phyloP scores from a whole-genome alignment of 2,797 vertebrate species.

The Philypnodon macrostomus region DNA sequence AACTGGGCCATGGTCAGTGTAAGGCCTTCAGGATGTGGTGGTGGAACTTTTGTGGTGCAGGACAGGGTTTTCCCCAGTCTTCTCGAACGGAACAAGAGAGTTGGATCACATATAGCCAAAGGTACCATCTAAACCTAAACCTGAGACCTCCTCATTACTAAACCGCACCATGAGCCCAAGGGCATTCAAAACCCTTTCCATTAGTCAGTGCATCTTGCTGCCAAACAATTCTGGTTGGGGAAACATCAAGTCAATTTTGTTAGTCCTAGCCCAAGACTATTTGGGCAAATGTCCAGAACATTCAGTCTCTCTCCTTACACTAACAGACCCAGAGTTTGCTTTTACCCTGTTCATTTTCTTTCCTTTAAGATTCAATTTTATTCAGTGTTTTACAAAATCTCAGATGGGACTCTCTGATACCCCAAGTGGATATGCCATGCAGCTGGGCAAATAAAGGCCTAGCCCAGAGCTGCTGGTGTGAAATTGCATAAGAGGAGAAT shows the following conservation, averaged over 20 bases:
- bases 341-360: constrained; percentile 55
- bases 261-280: constrained; percentile 79
- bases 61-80: constrained; percentile 57
- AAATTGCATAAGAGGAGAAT: constrained; percentile 76
- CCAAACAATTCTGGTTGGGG: constrained; percentile 35
- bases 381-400: constrained; percentile 69
- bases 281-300: constrained; percentile 77
- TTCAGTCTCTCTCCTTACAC: constrained; percentile 83
- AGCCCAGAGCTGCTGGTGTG: constrained; percentile 74
- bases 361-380: constrained; percentile 71
- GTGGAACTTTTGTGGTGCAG: constrained; percentile 51
- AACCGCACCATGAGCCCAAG: constrained; percentile 55
- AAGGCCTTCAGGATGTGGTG: constrained; percentile 19
- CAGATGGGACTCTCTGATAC: constrained; percentile 85
- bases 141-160: constrained; percentile 43
- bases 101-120: constrained; percentile 58
- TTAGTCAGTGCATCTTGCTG: constrained; percentile 56
- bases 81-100: constrained; percentile 24
- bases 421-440: constrained; percentile 90
- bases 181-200: constrained; percentile 55
- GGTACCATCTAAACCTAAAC: constrained; percentile 60
- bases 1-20: constrained; percentile 8
- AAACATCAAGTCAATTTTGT: constrained; percentile 72
- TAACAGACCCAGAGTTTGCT: constrained; percentile 80
- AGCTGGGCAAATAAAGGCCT: constrained; percentile 92